These are phyloP conservation scores for Penaeus japonicus DNA, from an alignment of 1,140 invertebrate species.

Conservation along the genomic window DNA sequence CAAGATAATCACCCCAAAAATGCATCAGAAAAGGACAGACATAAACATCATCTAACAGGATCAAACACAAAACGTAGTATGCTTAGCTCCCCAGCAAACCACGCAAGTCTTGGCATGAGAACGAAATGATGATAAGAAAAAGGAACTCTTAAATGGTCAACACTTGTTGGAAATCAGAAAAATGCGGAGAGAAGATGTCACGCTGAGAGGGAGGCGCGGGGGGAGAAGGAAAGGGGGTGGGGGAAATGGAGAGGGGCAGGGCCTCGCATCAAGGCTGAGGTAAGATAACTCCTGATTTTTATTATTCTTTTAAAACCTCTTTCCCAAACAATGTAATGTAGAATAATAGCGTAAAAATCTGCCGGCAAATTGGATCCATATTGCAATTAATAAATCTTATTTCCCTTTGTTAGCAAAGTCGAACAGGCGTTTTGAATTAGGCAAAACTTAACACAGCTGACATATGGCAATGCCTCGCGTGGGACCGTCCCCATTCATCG, in stretches of 20 bases:
- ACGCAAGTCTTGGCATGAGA: no score
- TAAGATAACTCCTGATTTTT: slow-evolving; percentile 28
- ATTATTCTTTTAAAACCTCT: not conserved
- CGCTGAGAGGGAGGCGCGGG: slow-evolving; percentile 34
- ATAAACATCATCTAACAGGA: no score
- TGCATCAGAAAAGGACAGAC: no score
- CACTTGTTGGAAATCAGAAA: slow-evolving; percentile 54
- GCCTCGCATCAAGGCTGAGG: slow-evolving; percentile 7
- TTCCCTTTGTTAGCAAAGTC: no score
- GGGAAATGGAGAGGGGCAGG: slow-evolving; percentile 2
- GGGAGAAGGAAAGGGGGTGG: slow-evolving; percentile 16
- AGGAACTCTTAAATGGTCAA: slow-evolving; percentile 47
- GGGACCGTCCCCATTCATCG: slow-evolving; percentile 44
- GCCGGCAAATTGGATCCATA: no score
- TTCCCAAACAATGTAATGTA: no score
- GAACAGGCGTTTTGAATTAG: slow-evolving; percentile 1
- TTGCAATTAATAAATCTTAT: no score
- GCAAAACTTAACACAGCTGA: not conserved
- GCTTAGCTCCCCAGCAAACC: no score
- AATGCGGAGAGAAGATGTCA: slow-evolving; percentile 55
- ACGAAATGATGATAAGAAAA: not conserved
- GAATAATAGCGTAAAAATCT: no score
- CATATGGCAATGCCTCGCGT: slow-evolving; percentile 33
- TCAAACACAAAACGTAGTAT: no score
- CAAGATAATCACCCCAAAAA: no score